phyloP scores from a whole-genome alignment of 2,888 invertebrate species.

The Heteropelma amictum region DNA sequence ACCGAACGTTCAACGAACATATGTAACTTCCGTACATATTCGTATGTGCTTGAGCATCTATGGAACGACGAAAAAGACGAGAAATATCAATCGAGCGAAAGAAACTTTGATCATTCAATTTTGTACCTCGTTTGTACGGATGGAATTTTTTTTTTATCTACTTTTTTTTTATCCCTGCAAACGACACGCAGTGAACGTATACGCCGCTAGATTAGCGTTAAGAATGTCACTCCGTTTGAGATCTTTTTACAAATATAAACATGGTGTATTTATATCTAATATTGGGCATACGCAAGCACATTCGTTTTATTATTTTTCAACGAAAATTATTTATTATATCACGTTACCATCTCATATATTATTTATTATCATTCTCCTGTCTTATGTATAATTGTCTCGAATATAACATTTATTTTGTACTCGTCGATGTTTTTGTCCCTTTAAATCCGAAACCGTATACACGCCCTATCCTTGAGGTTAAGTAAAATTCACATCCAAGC shows the following conservation, averaged over 20 bases:
- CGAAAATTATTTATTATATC: conserved; percentile 73
- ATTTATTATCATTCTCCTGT: conserved; percentile 73
- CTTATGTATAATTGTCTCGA: conserved; percentile 70
- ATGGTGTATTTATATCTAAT: conserved; percentile 67
- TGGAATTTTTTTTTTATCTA: conserved; percentile 28
- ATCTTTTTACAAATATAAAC: conserved; percentile 59
- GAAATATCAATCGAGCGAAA: conserved; percentile 27
- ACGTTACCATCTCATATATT: conserved; percentile 75
- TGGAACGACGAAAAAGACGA: background rate
- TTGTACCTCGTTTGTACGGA: conserved; percentile 27
- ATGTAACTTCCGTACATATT: conserved; percentile 20
- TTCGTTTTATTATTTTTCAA: conserved; percentile 47
- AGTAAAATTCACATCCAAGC: too few species aligned
- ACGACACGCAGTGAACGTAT: background rate
- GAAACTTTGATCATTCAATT: conserved; percentile 15
- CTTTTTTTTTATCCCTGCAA: background rate
- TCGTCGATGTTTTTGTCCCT: conserved; percentile 6
- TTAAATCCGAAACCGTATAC: background rate
- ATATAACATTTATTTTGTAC: conserved; percentile 71
- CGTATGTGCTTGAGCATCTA: conserved; percentile 8
- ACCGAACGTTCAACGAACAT: conserved; percentile 10
- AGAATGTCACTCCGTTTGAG: conserved; percentile 40
- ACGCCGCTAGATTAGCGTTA: conserved; percentile 16
- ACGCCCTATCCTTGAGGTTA: background rate
- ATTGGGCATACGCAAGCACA: conserved; percentile 68